These are phyloP conservation scores for Eulemur macaco DNA, from an alignment of 2,113 vertebrate genomes.

Conservation along the genomic window DNA sequence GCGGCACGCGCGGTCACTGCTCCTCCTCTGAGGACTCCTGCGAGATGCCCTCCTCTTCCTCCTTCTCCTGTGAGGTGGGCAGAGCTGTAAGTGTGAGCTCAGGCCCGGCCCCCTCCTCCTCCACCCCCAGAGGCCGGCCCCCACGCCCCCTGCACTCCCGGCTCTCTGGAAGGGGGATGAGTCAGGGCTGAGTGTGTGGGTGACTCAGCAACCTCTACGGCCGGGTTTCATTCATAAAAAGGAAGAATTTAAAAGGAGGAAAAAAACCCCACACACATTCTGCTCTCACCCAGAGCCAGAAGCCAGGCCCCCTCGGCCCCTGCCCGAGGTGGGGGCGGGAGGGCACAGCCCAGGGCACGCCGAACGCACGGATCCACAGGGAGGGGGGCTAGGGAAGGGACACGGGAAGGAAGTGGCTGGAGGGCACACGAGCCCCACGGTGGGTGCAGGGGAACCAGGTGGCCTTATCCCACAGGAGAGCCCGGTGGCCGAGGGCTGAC, in stretches of 20 bases:
- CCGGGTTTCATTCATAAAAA: conserved; percentile 91
- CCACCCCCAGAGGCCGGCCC: background rate
- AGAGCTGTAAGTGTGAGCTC: background rate
- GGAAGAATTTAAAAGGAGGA: conserved; percentile 69
- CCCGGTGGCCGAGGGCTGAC: background rate
- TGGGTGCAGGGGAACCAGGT: background rate
- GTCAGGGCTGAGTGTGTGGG: conserved; percentile 84
- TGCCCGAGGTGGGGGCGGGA: background rate
- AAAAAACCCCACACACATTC: conserved; percentile 36
- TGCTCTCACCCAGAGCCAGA: conserved; percentile 27
- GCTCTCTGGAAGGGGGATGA: conserved; percentile 76
- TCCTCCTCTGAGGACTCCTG: conserved; percentile 97
- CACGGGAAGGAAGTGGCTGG: background rate
- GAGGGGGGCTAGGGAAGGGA: background rate
- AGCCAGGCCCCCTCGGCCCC: conserved; percentile 13
- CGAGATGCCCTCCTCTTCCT: conserved; percentile 91
- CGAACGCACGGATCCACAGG: background rate
- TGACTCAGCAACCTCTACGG: conserved; percentile 90
- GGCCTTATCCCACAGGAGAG: background rate
- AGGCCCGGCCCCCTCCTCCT: background rate
- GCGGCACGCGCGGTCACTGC: conserved; percentile 88
- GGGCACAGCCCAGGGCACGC: background rate
- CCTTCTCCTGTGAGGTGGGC: conserved; percentile 88
- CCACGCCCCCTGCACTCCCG: background rate
- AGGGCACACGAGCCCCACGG: background rate